Conservation (phyloP, 2,797 vertebrate species). For the Takifugu rubripes region DNA sequence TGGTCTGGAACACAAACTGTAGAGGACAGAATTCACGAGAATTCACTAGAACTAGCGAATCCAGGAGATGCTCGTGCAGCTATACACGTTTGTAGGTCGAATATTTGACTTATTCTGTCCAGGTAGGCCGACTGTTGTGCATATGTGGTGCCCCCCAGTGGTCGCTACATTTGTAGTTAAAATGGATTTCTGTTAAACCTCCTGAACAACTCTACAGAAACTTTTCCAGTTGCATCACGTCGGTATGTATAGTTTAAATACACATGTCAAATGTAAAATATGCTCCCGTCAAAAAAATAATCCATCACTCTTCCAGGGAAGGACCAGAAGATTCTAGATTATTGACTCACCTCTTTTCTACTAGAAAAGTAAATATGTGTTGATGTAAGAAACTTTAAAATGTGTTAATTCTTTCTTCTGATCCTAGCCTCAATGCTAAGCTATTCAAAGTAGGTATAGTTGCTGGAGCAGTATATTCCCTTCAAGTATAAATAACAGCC, state of each 20-base stretch:
- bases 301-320: too few relatives aligned
- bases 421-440: background rate
- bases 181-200: constrained; percentile 26
- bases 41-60: constrained; percentile 29
- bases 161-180: constrained; percentile 18
- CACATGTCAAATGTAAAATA: too few relatives aligned
- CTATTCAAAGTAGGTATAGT: background rate
- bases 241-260: too few relatives aligned
- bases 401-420: background rate
- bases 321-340: too few relatives aligned
- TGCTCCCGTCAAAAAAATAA: too few relatives aligned
- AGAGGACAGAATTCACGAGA: constrained; percentile 33
- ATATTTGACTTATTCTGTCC: too few relatives aligned
- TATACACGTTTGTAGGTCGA: constrained; percentile 29
- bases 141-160: too few relatives aligned
- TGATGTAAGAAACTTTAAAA: too few relatives aligned
- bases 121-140: too few relatives aligned
- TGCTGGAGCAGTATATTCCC: background rate
- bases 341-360: too few relatives aligned
- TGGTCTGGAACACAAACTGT: constrained; percentile 28
- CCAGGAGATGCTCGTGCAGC: constrained; percentile 39
- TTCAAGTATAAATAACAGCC: constrained; percentile 1
- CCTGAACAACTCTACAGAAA: constrained; percentile 13
- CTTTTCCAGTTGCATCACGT: too few relatives aligned
- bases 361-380: too few relatives aligned